Base-by-base conservation (phyloP, 2,888 invertebrate species). In the Beris morrisii region DNA sequence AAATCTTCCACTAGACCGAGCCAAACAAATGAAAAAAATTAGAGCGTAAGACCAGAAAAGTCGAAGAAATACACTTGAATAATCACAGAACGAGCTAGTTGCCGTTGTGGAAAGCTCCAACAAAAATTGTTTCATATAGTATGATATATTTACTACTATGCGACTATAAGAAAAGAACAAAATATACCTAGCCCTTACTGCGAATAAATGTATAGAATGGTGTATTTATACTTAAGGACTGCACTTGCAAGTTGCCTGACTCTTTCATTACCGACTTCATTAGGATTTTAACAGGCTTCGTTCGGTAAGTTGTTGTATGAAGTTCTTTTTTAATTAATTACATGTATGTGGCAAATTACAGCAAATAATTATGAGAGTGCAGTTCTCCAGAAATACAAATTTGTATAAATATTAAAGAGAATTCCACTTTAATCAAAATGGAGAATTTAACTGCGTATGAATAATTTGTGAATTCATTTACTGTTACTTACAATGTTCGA, bases 331-430 rank as follows among this genome's bases (percentile, higher is more conserved):
- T 72, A 72, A 72, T 72, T 72, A 72, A 72, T 72, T 72, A 69
- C 71, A 71, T 72, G 72, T 70, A 71, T 72, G 70, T 72, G 70
- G 72, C 71, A 72, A 72, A 72, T 72, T 72, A 72, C 72, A 70
- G 72, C 72, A 72, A 72, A 72, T 72, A 69, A 72, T 72, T 72
- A 72, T 44, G 57, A 32, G 58, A 64, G 64, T 64, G 61, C 61
- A 61, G 61, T 52, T 32, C 61, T 61, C 50, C 43, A 52, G 52
- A 61, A 61, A 52, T 50, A 61, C 43, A 52, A 48, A 61, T 38
- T 15, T 56, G 15, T 54, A 54, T 54, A 54, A 31, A 52, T 52
- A 61, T 61, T 46, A 61, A 61, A 61, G 32, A 59, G 46, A 61
- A 32, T 28, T 38, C 61, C 61, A 61, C 61, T 61, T 52, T 61